Percentiles rank a stretch among this genome's conserved stretches.
Evolutionary conservation across 1,140 invertebrate genomes (phyloP).

Genomic region (Lethocerus indicus): DNA sequence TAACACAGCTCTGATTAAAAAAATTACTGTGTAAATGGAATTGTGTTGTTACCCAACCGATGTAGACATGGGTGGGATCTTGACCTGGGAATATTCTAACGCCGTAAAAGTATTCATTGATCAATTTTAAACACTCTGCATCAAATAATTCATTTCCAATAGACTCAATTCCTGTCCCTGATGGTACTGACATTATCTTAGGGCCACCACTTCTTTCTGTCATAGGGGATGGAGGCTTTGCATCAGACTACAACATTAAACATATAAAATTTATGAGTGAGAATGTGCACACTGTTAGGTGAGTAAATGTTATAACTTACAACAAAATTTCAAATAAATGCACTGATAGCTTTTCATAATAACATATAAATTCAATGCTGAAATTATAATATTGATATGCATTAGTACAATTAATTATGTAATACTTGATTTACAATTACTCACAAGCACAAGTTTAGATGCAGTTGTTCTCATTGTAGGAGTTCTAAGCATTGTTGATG

Average conservation of each 20-base stretch:
- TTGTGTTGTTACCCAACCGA: slow-evolving; percentile 99
- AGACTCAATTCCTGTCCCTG: slow-evolving; percentile 45
- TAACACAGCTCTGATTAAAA: slow-evolving; percentile 77
- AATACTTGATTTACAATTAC: too few relatives aligned
- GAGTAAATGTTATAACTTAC: too few relatives aligned
- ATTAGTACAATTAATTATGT: too few relatives aligned
- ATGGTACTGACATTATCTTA: slow-evolving; percentile 50
- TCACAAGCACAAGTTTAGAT: too few relatives aligned
- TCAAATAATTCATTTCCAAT: slow-evolving; percentile 74
- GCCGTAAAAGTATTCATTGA: slow-evolving; percentile 68
- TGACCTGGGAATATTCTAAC: slow-evolving; percentile 84
- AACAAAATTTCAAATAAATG: too few relatives aligned
- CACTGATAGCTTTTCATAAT: too few relatives aligned
- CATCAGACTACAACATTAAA: not conserved
- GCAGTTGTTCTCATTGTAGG: too few relatives aligned
- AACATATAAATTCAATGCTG: too few relatives aligned
- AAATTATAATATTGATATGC: too few relatives aligned
- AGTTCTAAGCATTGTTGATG: too few relatives aligned
- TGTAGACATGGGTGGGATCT: slow-evolving; percentile 90
- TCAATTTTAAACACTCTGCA: slow-evolving; percentile 70
- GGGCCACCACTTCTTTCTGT: slow-evolving; percentile 38
- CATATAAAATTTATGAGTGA: not conserved
- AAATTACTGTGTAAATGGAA: slow-evolving; percentile 80
- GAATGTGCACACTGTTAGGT: too few relatives aligned
- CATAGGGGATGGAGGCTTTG: slow-evolving; percentile 21